Base-by-base conservation (phyloP, 2,113 vertebrate species). In the Ctenodactylus gundi region DNA sequence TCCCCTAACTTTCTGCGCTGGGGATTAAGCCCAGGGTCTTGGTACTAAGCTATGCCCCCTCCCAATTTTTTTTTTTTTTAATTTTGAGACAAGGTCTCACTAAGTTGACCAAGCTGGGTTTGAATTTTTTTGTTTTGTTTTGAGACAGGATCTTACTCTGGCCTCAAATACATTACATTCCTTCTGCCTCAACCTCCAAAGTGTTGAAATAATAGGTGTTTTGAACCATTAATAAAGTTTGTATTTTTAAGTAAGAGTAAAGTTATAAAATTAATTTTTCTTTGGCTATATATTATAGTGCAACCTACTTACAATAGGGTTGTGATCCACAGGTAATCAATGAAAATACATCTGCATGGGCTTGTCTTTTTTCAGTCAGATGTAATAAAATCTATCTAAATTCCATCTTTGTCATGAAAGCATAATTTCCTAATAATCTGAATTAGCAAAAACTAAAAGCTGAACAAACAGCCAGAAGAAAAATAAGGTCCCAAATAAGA, bases 401-500 rank as follows among this genome's bases (percentile, higher is more conserved):
- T 83, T 80, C 83, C 67, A 73, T 58, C 58, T 91, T 76, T 76
- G 72, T 57, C 76, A 93, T 55, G 67, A 89, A 89, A 29, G 78
- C 25, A 95, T 85, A 90, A 73, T 85, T 95, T 51, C 41, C 75
- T 87, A 86, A 55, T 76, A 93, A 41, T 34, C 29, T 65, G 20
- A 95, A 96, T 36, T 80, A 41, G 31, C n/a, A 83, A 77, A 92
- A 95, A 68, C 41, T 83, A 88, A 62, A 46, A 31, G 36, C 70
- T 29, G 20, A 23, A 25, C 60, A 82, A 93, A 90, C 23, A 86
- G 15, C 17, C 76, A 96, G 44, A 88, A 93, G 21, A 81, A 93
- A 93, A 92, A 77, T 15, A 76, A 81, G 27, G 39, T 90, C 27
- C 34, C 60, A 57, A 89, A 8, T 88, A 93, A 90, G 75, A 94